These are phyloP conservation scores for Dasypus novemcinctus DNA, from an alignment of 2,113 vertebrate genomes.

Conservation along the genomic window DNA sequence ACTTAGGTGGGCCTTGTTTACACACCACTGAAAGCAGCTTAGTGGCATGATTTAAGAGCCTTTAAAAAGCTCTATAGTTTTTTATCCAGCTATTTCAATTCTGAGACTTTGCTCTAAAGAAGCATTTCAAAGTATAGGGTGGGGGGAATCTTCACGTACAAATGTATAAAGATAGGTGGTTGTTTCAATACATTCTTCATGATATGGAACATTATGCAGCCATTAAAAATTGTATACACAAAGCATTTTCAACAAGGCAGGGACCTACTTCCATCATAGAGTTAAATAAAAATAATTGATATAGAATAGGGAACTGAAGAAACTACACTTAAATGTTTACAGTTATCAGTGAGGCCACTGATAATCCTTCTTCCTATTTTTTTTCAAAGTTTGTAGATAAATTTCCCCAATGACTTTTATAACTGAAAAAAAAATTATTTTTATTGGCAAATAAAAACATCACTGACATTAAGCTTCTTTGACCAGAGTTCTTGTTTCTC, in stretches of 20 bases:
- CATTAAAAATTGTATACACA: constrained; percentile 41
- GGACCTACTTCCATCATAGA: background rate
- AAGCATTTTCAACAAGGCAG: background rate
- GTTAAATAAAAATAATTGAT: constrained; percentile 42
- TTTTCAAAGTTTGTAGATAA: background rate
- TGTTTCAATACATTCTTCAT: background rate
- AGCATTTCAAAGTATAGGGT: background rate
- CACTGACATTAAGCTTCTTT: background rate
- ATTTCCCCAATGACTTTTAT: background rate
- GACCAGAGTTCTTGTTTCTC: background rate
- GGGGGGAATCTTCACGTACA: background rate
- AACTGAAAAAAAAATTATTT: background rate
- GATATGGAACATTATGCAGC: constrained; percentile 10
- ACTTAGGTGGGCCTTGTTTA: background rate
- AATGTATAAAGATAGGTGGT: background rate
- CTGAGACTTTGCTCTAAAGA: background rate
- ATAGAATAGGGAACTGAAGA: background rate
- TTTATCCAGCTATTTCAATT: background rate
- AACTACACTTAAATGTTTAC: background rate
- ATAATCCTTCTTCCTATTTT: background rate
- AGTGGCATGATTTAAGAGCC: background rate
- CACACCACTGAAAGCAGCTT: background rate
- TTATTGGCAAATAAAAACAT: background rate
- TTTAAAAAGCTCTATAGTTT: background rate
- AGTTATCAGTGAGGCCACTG: too few species aligned